phyloP scores from a whole-genome alignment of 2,113 vertebrate genomes.

The Pavo muticus region DNA sequence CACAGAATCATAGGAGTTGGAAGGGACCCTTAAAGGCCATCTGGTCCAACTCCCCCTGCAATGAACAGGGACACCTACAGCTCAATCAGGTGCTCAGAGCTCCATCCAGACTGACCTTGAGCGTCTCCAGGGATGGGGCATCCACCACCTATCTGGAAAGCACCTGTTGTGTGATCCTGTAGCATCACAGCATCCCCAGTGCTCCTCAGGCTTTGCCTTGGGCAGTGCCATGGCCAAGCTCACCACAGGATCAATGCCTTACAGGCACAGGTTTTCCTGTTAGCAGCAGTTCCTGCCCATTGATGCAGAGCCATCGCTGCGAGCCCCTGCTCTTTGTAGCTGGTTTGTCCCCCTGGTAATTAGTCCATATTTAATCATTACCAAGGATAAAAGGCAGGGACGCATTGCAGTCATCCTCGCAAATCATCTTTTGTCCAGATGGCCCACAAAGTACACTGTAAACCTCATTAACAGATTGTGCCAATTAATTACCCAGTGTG shows the following conservation, averaged over 20 bases:
- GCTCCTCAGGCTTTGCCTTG: background rate
- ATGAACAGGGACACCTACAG: too few relatives aligned
- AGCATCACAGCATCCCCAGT: background rate
- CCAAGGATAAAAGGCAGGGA: background rate
- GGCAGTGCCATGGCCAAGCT: background rate
- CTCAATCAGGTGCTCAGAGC: too few relatives aligned
- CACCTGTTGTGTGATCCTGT: too few relatives aligned
- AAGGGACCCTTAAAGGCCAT: too few relatives aligned
- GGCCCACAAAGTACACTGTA: conserved; percentile 4
- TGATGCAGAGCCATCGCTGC: background rate
- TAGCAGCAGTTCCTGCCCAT: background rate
- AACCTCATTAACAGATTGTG: conserved; percentile 47
- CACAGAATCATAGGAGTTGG: too few relatives aligned
- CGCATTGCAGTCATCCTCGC: background rate
- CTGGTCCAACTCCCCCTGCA: too few relatives aligned
- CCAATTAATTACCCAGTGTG: conserved; percentile 17
- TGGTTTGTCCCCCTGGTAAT: background rate
- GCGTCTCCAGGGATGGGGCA: too few relatives aligned
- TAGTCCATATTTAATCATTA: conserved; percentile 22
- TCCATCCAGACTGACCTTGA: too few relatives aligned
- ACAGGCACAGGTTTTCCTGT: background rate
- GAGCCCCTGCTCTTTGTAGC: background rate
- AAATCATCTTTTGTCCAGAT: conserved; percentile 50
- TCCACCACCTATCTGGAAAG: too few relatives aligned
- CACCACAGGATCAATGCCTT: background rate